Evolutionary conservation across 2,888 invertebrate genomes (phyloP).

Genomic region (Heliothis peltigera): DNA sequence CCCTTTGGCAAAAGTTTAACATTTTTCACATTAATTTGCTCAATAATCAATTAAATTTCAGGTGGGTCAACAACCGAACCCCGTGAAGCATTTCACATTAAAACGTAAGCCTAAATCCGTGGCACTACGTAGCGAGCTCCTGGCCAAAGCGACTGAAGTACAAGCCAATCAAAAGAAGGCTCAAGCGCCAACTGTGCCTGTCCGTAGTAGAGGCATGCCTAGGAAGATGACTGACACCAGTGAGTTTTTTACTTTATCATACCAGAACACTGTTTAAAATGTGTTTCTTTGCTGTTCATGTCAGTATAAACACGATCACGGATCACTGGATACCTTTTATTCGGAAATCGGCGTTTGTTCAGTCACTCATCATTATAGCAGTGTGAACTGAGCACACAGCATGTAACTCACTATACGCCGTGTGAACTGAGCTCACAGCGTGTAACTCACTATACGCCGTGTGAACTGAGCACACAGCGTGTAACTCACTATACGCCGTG

Average conservation of each 20-base stretch:
- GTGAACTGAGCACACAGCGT: no score
- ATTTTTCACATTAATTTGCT: background rate
- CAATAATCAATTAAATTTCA: conserved; percentile 64
- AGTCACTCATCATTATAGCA: no score
- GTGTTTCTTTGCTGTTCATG: no score
- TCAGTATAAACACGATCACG: no score
- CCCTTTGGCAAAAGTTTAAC: background rate
- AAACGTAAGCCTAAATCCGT: conserved; percentile 99
- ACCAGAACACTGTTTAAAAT: no score
- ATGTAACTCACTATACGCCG: no score
- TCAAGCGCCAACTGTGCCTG: conserved; percentile 96
- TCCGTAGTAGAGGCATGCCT: conserved; percentile 95
- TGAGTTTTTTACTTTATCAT: conserved; percentile 78
- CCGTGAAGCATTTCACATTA: conserved; percentile 97
- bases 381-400: no score
- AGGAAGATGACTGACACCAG: conserved; percentile 99
- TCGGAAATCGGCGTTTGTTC: no score
- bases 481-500: no score
- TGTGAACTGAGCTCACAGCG: no score
- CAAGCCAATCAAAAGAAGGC: conserved; percentile 96
- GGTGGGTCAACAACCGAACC: conserved; percentile 95
- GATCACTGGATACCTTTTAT: no score
- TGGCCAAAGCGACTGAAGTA: conserved; percentile 97
- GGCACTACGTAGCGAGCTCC: conserved; percentile 95
- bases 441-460: no score